Conservation (phyloP, 2,113 vertebrate genomes). For the Suncus etruscus region DNA sequence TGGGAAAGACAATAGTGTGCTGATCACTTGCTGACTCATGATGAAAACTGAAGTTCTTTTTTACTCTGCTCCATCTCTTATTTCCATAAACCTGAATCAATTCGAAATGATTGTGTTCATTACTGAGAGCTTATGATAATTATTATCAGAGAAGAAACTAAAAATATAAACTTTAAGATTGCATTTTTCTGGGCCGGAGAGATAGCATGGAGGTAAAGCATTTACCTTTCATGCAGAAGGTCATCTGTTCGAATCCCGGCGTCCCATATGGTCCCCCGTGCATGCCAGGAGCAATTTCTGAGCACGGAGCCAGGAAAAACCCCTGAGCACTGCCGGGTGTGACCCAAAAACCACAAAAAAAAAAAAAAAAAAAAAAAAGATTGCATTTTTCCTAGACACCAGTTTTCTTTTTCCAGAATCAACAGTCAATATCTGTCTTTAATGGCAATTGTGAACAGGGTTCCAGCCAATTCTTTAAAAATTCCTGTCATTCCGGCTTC, state of each 20-base stretch:
- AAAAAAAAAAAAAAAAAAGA: no score
- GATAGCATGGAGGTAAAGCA: no score
- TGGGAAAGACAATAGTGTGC: background rate
- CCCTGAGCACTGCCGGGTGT: no score
- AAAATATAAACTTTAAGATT: background rate
- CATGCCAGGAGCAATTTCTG: no score
- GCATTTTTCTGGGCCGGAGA: no score
- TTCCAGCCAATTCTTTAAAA: background rate
- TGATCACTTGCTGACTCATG: background rate
- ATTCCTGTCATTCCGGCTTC: background rate
- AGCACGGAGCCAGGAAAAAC: no score
- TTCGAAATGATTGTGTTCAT: background rate
- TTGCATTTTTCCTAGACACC: background rate
- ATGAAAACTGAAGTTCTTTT: background rate
- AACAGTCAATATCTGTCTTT: background rate
- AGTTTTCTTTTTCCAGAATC: background rate
- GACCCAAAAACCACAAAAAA: no score
- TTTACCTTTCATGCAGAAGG: no score
- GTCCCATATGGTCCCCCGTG: no score
- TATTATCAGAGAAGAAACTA: background rate
- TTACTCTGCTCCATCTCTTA: background rate
- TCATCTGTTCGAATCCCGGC: no score
- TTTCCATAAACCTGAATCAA: background rate
- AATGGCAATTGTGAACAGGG: background rate
- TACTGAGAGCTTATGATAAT: background rate